phyloP scores from a whole-genome alignment of 2,888 invertebrate species.

The Lordiphosa fenestrarum region DNA sequence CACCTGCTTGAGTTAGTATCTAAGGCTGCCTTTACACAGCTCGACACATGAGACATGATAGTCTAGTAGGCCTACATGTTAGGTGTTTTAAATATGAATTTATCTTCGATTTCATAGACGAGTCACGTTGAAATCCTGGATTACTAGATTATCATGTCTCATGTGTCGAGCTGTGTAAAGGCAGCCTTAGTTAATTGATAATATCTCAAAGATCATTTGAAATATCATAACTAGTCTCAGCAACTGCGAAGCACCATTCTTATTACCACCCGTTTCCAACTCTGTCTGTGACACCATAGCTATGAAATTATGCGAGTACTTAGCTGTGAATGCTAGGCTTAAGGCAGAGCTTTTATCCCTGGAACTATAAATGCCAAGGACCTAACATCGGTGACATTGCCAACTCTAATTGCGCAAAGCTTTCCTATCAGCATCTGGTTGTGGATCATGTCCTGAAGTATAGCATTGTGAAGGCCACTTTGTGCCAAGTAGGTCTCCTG shows the following conservation, averaged over 20 bases:
- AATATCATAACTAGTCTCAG: no score
- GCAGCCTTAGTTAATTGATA: no score
- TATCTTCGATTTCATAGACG: no score
- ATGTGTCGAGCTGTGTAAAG: no score
- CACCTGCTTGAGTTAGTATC: no score
- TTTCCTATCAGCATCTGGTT: slow-evolving; percentile 20
- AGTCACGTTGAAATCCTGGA: no score
- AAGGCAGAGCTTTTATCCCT: slow-evolving; percentile 14
- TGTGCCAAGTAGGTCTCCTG: slow-evolving; percentile 82
- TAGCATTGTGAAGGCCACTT: slow-evolving; percentile 84
- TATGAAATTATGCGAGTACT: slow-evolving; percentile 78
- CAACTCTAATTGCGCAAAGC: slow-evolving; percentile 78
- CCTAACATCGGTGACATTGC: slow-evolving; percentile 58
- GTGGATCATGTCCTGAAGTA: slow-evolving; percentile 78
- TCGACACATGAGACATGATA: no score
- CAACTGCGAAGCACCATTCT: slow-evolving; percentile 81
- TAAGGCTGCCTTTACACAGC: no score
- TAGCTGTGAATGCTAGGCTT: slow-evolving; percentile 38
- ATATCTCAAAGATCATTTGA: no score
- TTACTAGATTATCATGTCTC: no score
- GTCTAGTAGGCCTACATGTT: no score
- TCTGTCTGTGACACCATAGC: slow-evolving; percentile 87
- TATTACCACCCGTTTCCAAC: slow-evolving; percentile 87
- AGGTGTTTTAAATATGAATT: no score
- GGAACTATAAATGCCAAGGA: slow-evolving; percentile 61